Base-by-base conservation (phyloP, 2,888 invertebrate species). In the Lepetodrilus schrolli region DNA sequence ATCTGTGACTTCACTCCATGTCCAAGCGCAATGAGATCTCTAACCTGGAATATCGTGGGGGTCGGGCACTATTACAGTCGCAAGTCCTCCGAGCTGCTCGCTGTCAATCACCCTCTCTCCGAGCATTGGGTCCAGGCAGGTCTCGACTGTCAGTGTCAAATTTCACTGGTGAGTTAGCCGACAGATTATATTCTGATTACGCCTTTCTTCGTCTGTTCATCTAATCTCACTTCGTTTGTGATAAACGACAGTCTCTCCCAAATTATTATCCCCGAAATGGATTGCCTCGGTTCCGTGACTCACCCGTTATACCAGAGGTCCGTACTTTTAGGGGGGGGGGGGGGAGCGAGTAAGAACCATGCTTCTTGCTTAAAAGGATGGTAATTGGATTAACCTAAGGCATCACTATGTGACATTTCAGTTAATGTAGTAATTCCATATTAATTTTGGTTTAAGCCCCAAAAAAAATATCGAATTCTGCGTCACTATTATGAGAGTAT, bases 191-290 rank as follows among this genome's bases (percentile, higher is more conserved):
- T 30, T 58, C 58, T 26, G 58, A 58, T 58, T 58, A 58, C 58
- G 26, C 58, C n/a, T 23, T 58, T 30, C 58, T n/a, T 43, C 58
- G 13, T 68, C 43, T 47, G 47, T 23, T 68, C 68, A 68, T 68
- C 43, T 47, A 43, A 68, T 68, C 43, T 47, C 34, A 17, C 68
- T 30, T 38, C 47, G 23, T 68, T 68, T 68, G 68, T 68, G 43
- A 68, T 68, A 47, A 68, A 68, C 68, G 68, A 68, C 47, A 43
- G 23, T 68, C 30, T 23, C 43, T 47, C 43, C 38, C 10, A 68
- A 68, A 68, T 68, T 47, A 68, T 68, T 68, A 68, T 43, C 43
- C 26, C 68, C 26, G 30, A 34, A 30, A 58, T 58, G 58, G 26
- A 23, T 30, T 30, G 17, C 17, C 30, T 7, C 13, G 17, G 34